Base-by-base conservation (phyloP, 2,888 invertebrate genomes). In the Malthinus flaveolus region DNA sequence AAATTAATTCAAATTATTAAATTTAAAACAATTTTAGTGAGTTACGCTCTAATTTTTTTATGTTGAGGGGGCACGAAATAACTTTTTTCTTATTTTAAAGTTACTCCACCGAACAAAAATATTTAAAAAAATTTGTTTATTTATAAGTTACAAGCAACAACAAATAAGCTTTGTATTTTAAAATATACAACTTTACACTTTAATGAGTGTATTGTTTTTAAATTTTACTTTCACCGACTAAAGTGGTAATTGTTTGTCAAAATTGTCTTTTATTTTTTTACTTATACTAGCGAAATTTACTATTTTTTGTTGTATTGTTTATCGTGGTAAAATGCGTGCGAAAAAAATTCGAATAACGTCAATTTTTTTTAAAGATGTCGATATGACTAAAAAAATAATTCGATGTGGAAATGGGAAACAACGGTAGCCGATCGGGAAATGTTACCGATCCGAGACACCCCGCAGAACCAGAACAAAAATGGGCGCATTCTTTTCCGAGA, bases 351-450 rank as follows among this genome's bases (percentile, higher is more conserved):
- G 23, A 23, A 5, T 23, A 33, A 35, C 35, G 5, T 9, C 1
- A 35, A 35, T 36, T 50, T 35, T 23, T 39, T 45, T 48, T n/a
- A 12, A 56, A 33, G n/a, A 11, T 49, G 54, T 54, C 59, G 54
- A 59, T 59, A 59, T 59, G 59, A 59, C 54, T 50, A 50, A 37
- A 54, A 15, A 33, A 59, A 31, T 12, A 56, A 37, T 32, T 39
- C n/a, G 9, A 32, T 45, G 32, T 52, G 45, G 58, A 63, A 59
- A 79, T 79, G 79, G 79, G 79, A 66, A 79, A 79, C 67, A 76
- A 71, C 68, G 75, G 75, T 66, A 78, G 78, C 65, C 78, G 78
- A 64, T 69, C 71, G 56, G 69, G 68, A 51, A 71, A 73, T 53
- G 70, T 71, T 48, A 70, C 68, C 52, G 70, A 69, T 61, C 23